Base-by-base conservation (phyloP, 2,888 invertebrate species). In the Notodonta dromedarius region DNA sequence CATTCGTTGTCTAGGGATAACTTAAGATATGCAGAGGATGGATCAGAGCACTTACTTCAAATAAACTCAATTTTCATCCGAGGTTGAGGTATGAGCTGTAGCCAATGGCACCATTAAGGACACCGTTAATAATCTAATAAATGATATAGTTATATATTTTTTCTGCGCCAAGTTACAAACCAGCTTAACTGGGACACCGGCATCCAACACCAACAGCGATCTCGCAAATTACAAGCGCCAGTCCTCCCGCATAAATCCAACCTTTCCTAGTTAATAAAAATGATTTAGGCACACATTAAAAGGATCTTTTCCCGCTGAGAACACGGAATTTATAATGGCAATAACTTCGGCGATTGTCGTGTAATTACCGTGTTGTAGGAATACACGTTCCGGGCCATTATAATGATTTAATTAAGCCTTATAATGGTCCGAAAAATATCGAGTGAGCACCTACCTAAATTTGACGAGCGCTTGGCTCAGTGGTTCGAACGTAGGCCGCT, bases 201-300 rank as follows among this genome's bases (percentile, higher is more conserved):
- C 51, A 51, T 51, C 14, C 51, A 51, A 51, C 24, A 16, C 9
- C 51, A 51, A 51, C 51, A 51, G 51, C 16, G 51, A 51, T 51
- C 76, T 79, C 82, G 76, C 84, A 88, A 89, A 88, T 88, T 87
- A 84, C 85, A 83, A 79, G 77, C 84, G 78, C 76, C 86, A 83
- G 85, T 80, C 82, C 81, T 79, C 76, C 74, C 80, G 79, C 83
- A 89, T 89, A 90, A 91, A 89, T 89, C 82, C 85, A 86, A 90
- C 90, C 89, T 90, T 90, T 91, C 86, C 86, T 87, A 89, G 87
- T 91, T 90, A 88, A 90, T 91, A 91, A 91, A 91, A 90, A 91
- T 91, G 90, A 91, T 91, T 91, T 91, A 91, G 88, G 85, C 74
- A 86, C 83, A 85, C 90, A 89, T 89, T 90, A 89, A 89, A 89